These are phyloP conservation scores for Ia io DNA, from an alignment of 2,113 vertebrate genomes.

Conservation along the genomic window DNA sequence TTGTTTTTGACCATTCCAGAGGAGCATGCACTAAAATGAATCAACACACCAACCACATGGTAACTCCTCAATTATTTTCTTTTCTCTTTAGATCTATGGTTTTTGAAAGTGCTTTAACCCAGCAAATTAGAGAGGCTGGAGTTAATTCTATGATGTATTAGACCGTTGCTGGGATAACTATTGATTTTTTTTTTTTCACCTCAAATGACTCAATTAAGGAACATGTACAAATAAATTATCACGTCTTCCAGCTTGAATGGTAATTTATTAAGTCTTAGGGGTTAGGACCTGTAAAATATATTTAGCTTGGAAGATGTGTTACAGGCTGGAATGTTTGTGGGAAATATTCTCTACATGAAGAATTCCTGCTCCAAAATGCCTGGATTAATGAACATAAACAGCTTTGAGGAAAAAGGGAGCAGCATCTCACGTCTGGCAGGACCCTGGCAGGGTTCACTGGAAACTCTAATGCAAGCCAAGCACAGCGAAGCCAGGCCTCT, in stretches of 20 bases:
- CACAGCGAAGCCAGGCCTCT: neutral
- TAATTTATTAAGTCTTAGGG: neutral
- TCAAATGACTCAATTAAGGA: neutral
- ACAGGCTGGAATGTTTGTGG: slow-evolving; percentile 8
- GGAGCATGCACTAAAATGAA: neutral
- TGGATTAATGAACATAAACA: slow-evolving; percentile 48
- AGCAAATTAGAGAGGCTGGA: neutral
- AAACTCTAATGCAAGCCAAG: slow-evolving; percentile 43
- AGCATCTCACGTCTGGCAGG: neutral
- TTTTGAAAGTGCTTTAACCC: slow-evolving; percentile 52
- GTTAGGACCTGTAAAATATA: neutral
- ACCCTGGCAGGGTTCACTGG: slow-evolving; percentile 27
- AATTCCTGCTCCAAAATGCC: slow-evolving; percentile 27
- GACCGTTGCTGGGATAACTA: slow-evolving; percentile 38
- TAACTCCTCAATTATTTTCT: neutral
- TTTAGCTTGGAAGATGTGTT: slow-evolving; percentile 28
- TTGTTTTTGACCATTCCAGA: neutral
- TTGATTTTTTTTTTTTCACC: neutral
- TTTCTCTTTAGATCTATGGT: neutral
- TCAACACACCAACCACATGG: neutral
- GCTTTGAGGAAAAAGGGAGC: slow-evolving; percentile 8
- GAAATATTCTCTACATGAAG: slow-evolving; percentile 28
- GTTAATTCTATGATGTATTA: slow-evolving; percentile 45
- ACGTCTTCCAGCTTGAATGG: neutral
- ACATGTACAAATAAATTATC: slow-evolving; percentile 22